These are phyloP conservation scores for Adela reaumurella DNA, from an alignment of 2,888 invertebrate genomes.

Conservation along the genomic window DNA sequence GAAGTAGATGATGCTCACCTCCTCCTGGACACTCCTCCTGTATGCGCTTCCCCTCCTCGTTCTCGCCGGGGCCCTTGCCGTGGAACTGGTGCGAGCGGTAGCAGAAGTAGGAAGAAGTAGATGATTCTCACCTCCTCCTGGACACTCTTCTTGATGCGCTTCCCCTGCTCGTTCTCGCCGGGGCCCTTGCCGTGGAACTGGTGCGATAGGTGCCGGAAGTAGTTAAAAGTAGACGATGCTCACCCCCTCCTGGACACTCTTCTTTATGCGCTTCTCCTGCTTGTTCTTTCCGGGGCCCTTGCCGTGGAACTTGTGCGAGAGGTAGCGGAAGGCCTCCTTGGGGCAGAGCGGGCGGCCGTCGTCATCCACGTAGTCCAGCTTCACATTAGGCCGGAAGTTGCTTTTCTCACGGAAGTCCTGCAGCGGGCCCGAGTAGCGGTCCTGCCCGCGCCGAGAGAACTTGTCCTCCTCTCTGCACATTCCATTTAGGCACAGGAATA, in stretches of 20 bases:
- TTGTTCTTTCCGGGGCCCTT: conserved; percentile 99
- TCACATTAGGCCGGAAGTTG: conserved; percentile 87
- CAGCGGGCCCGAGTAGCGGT: conserved; percentile 66
- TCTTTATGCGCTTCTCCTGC: conserved; percentile 93
- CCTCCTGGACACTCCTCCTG: too few relatives aligned
- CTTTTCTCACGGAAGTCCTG: conserved; percentile 91
- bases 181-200: conserved; percentile 99
- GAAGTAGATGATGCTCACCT: too few relatives aligned
- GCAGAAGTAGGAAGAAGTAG: too few relatives aligned
- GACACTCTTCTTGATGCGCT: conserved; percentile 88
- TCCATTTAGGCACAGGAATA: too few relatives aligned
- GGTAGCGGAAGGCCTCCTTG: conserved; percentile 95
- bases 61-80: conserved; percentile 98
- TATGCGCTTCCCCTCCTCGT: conserved; percentile 97
- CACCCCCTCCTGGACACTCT: conserved; percentile 88
- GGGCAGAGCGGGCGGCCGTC: conserved; percentile 87
- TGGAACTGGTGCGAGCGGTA: conserved; percentile 98
- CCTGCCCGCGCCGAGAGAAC: conserved; percentile 66
- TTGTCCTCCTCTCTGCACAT: conserved; percentile 72
- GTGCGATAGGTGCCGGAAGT: conserved; percentile 91
- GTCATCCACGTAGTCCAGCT: conserved; percentile 96
- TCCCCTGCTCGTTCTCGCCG: conserved; percentile 97
- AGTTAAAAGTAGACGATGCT: too few relatives aligned
- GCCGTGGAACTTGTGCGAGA: conserved; percentile 98
- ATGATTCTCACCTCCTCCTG: conserved; percentile 86